A percentile compares a stretch with the other conserved stretches of the same genome.
Conservation (phyloP, 2,113 vertebrate genomes). For the Ctenomys sociabilis region DNA sequence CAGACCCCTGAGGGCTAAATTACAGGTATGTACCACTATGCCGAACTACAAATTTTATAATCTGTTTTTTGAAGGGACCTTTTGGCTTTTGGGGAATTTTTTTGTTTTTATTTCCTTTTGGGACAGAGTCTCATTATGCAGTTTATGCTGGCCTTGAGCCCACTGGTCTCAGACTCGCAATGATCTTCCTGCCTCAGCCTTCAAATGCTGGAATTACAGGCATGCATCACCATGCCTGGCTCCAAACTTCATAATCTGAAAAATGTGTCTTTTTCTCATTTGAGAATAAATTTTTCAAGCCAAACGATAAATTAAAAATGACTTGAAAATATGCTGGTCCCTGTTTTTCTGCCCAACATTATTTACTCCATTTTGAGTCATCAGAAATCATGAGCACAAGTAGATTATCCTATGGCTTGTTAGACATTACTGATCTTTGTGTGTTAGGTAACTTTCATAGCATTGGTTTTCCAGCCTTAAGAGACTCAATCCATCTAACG, state of each 20-base stretch:
- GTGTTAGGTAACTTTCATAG: not conserved
- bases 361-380: not conserved
- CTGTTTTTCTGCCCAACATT: not conserved
- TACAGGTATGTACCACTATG: no score
- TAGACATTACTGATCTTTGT: not conserved
- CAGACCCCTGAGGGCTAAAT: no score
- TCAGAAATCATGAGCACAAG: not conserved
- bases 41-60: no score
- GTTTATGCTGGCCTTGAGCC: no score
- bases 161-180: no score
- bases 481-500: not conserved
- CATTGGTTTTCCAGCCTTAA: not conserved
- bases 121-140: no score
- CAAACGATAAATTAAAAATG: not conserved
- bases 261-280: not conserved
- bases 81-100: no score
- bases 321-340: not conserved
- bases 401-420: not conserved
- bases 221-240: no score
- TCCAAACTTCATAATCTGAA: not conserved
- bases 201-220: no score
- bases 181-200: no score
- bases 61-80: no score
- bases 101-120: no score
- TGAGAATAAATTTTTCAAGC: not conserved